These are phyloP conservation scores for Narcine bancroftii DNA, from an alignment of 2,113 vertebrate genomes.

Conservation along the genomic window DNA sequence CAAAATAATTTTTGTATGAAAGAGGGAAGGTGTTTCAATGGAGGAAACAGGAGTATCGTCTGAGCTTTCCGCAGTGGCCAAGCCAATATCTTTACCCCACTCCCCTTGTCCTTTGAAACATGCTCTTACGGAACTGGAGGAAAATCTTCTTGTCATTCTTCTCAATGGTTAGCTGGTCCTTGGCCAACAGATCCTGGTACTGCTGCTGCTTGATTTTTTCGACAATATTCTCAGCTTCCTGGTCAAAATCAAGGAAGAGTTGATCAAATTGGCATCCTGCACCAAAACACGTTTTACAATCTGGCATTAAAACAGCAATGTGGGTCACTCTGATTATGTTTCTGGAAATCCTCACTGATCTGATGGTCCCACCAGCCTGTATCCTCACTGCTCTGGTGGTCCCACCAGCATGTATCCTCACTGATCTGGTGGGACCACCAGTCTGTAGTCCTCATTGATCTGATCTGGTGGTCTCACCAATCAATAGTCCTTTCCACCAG, in stretches of 20 bases:
- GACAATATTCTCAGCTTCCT: conserved; percentile 92
- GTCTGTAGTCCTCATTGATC: too few species aligned
- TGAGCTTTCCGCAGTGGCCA: neutral
- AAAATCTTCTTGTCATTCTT: conserved; percentile 75
- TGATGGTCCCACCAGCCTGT: too few species aligned
- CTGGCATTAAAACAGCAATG: too few species aligned
- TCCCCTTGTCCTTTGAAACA: neutral
- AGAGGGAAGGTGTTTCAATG: neutral
- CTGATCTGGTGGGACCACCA: too few species aligned
- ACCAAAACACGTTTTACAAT: too few species aligned
- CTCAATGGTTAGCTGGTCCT: conserved; percentile 82
- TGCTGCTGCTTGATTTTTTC: conserved; percentile 91
- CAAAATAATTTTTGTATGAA: too few species aligned
- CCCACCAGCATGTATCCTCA: too few species aligned
- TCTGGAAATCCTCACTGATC: too few species aligned
- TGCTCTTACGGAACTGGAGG: conserved; percentile 75
- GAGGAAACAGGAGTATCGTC: neutral
- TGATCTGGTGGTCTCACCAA: too few species aligned
- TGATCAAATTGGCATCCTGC: neutral
- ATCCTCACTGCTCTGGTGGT: too few species aligned
- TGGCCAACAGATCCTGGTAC: conserved; percentile 73
- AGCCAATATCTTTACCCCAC: neutral
- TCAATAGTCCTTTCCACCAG: too few species aligned
- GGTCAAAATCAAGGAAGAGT: conserved; percentile 39
- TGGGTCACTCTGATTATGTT: too few species aligned